Evolutionary conservation across 2,888 invertebrate species (phyloP), one percentile per base, ranked within the genome.

Genomic region (Peribatodes rhomboidaria): DNA sequence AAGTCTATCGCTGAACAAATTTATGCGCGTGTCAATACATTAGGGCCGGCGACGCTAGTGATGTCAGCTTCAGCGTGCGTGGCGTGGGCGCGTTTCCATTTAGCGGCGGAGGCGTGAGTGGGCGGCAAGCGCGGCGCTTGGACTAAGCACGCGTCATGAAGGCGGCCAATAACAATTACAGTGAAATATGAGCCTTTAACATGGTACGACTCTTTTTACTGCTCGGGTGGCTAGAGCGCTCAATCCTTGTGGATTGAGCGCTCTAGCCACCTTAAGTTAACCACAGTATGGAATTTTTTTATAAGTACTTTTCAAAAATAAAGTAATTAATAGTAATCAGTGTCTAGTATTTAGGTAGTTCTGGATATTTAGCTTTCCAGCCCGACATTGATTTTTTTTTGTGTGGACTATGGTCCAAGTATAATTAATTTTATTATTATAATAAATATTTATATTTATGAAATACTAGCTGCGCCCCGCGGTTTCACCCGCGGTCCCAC

Each of bases 11-110:
- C 77, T 65, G 80, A 75, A 82, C 85, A 84, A 85, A 87, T 87
- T 86, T 87, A 87, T 86, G 84, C 81, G 75, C 79, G 77, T 83
- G 85, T 84, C 85, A 84, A 88, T 86, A 87, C 83, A 84, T 88
- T 87, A 89, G 87, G n/a, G 82, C 53, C 63, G 79, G 80, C 76
- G 81, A 70, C 79, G 76, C 79, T 75, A 76, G 81, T 87, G 86
- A 88, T 85, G 87, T 87, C 86, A 87, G 82, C 80, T 72, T 78
- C 75, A 68, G 73, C 71, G 27, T 27, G 73, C 71, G 27, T 27
- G 27, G 27, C 27, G 80, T 83, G 72, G 69, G 73, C 61, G 67
- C 67, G 73, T 73, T 61, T 78, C 75, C 82, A 79, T 68, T 72
- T 47, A 33, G 53, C 16, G 37, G 20, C 57, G 59, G 42, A 33